phyloP scores from a whole-genome alignment of 37 sponge, comb jelly and placozoan species.

The Ianthella basta region DNA sequence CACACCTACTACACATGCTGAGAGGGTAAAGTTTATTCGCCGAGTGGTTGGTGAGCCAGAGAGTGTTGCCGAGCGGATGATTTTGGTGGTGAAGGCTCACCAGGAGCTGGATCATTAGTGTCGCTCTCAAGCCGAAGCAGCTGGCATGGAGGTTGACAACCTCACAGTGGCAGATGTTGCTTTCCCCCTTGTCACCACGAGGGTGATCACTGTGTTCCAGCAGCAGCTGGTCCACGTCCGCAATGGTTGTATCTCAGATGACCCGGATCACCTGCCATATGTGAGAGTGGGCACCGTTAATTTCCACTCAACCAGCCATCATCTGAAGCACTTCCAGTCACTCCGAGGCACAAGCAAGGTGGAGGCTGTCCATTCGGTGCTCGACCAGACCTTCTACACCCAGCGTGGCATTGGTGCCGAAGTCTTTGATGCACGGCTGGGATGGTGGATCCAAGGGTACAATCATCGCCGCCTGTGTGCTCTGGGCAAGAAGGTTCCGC shows the following conservation, averaged over 20 bases:
- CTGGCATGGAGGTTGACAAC: slow-evolving; percentile 43
- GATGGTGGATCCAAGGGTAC: slow-evolving; percentile 56
- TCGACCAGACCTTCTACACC: slow-evolving; percentile 52
- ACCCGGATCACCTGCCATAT: slow-evolving; percentile 50
- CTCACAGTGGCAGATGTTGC: slow-evolving; percentile 41
- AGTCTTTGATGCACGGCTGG: slow-evolving; percentile 60
- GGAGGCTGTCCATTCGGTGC: slow-evolving; percentile 56
- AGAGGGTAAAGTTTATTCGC: slow-evolving; percentile 45
- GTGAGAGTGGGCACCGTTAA: slow-evolving; percentile 58
- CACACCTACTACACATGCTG: slow-evolving; percentile 31
- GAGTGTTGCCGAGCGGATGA: slow-evolving; percentile 45
- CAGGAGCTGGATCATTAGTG: slow-evolving; percentile 42
- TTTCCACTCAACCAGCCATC: slow-evolving; percentile 49
- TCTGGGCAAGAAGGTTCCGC: slow-evolving; percentile 55
- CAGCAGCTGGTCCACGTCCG: slow-evolving; percentile 47
- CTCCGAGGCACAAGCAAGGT: slow-evolving; percentile 58
- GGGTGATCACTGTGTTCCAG: slow-evolving; percentile 35
- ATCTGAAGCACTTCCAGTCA: slow-evolving; percentile 47
- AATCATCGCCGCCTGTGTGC: slow-evolving; percentile 55
- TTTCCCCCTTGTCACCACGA: slow-evolving; percentile 34
- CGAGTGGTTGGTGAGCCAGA: slow-evolving; percentile 50
- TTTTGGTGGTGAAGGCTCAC: slow-evolving; percentile 48
- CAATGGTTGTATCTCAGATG: slow-evolving; percentile 59
- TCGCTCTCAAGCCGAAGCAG: slow-evolving; percentile 33
- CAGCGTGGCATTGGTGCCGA: slow-evolving; percentile 54